Evolutionary conservation across 2,888 invertebrate genomes (phyloP).

Genomic region (Automeris io): DNA sequence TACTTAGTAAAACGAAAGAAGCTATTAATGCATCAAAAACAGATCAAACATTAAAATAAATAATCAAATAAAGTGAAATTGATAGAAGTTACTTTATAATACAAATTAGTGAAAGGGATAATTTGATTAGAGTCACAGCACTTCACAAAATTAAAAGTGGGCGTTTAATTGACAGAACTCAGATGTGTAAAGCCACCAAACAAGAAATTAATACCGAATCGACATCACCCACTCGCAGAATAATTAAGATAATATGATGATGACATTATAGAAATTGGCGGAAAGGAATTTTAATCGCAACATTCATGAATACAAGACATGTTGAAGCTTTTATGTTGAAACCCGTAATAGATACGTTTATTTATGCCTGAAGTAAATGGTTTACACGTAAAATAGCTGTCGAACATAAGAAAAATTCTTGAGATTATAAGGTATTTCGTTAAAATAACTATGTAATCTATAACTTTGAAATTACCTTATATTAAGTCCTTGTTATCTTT

Average conservation of each 20-base stretch:
- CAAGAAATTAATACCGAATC: slow-evolving; percentile 24
- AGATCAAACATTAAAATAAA: too few relatives aligned
- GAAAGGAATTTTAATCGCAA: slow-evolving; percentile 1
- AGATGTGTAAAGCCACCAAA: slow-evolving; percentile 23
- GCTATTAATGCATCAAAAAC: too few relatives aligned
- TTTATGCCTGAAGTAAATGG: too few relatives aligned
- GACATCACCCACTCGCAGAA: slow-evolving; percentile 21
- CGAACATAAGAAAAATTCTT: too few relatives aligned
- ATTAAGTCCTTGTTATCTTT: too few relatives aligned
- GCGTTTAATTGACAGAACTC: slow-evolving; percentile 29
- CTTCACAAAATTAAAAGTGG: slow-evolving; percentile 22
- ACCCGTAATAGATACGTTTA: background rate
- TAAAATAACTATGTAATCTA: too few relatives aligned
- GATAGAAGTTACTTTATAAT: too few relatives aligned
- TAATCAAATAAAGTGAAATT: too few relatives aligned
- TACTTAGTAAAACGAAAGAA: too few relatives aligned
- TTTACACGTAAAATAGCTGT: too few relatives aligned
- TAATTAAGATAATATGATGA: slow-evolving; percentile 2
- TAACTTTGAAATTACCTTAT: too few relatives aligned
- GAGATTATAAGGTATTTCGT: too few relatives aligned
- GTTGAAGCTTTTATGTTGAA: background rate
- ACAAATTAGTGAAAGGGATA: background rate
- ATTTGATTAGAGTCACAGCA: background rate
- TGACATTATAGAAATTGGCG: slow-evolving; percentile 2
- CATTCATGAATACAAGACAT: background rate